Conservation (phyloP, 1,140 invertebrate species). For the Phymorhynchus buccinoides region DNA sequence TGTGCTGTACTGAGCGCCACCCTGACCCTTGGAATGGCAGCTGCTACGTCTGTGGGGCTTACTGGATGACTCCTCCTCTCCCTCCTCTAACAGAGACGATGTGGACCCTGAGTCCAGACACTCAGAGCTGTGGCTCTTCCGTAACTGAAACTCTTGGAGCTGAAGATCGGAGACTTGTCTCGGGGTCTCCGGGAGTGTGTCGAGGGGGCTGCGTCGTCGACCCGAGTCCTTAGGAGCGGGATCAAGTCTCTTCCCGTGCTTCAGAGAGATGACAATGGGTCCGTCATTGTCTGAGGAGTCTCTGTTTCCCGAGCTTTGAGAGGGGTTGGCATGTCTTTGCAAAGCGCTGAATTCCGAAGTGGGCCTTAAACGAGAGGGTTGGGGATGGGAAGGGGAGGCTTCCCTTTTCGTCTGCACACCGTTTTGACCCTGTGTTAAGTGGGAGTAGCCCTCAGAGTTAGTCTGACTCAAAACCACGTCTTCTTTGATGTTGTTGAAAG, state of each 20-base stretch:
- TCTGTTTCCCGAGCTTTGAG: background rate
- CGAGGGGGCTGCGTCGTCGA: constrained; percentile 17
- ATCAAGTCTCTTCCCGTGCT: background rate
- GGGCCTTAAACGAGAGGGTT: constrained; percentile 46
- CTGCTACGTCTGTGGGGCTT: background rate
- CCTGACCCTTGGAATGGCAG: background rate
- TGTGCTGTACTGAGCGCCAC: constrained; percentile 41
- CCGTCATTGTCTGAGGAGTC: constrained; percentile 28
- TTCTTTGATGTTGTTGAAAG: background rate
- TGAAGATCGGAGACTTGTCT: background rate
- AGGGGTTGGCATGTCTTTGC: background rate
- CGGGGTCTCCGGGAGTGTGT: constrained; percentile 41
- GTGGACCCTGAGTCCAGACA: constrained; percentile 38
- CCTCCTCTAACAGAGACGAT: constrained; percentile 34
- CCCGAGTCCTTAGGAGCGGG: background rate
- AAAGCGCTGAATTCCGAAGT: constrained; percentile 33
- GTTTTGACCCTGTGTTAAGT: background rate
- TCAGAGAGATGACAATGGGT: constrained; percentile 34
- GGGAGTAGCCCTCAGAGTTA: background rate
- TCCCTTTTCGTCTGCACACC: constrained; percentile 11
- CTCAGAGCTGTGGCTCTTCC: constrained; percentile 53
- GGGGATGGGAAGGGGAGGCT: constrained; percentile 39
- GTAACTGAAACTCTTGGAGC: constrained; percentile 37
- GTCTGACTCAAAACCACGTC: background rate
- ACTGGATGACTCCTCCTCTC: constrained; percentile 7